phyloP scores from a whole-genome alignment of 2,888 invertebrate species.

The Mesochorus sp. region DNA sequence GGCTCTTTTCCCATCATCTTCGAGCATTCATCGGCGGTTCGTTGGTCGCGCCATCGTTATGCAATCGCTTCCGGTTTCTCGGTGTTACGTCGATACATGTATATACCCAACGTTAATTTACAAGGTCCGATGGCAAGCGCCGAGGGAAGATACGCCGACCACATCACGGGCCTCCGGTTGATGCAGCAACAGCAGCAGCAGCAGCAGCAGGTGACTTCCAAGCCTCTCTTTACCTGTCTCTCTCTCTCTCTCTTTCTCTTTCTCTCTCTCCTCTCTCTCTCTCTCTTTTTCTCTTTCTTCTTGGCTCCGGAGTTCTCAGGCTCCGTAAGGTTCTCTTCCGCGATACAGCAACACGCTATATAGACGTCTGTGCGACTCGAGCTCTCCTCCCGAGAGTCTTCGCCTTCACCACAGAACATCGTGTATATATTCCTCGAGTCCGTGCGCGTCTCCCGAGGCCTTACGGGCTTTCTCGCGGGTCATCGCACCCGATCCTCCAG shows the following conservation, averaged over 20 bases:
- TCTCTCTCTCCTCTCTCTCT: neutral
- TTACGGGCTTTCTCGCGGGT: constrained; percentile 51
- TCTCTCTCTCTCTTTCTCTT: constrained; percentile 22
- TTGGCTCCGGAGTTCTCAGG: constrained; percentile 20
- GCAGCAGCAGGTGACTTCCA: constrained; percentile 54
- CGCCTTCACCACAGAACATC: constrained; percentile 10
- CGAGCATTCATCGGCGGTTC: constrained; percentile 1
- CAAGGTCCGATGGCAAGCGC: constrained; percentile 19
- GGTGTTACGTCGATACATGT: constrained; percentile 7
- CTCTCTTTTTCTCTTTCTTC: constrained; percentile 2
- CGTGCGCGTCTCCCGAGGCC: constrained; percentile 29
- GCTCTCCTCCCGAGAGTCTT: constrained; percentile 33
- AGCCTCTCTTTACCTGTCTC: constrained; percentile 23
- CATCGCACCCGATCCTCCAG: constrained; percentile 61
- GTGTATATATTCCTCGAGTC: constrained; percentile 29
- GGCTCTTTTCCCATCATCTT: neutral
- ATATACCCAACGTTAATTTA: constrained; percentile 9
- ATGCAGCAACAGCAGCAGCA: constrained; percentile 29
- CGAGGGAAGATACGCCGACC: neutral
- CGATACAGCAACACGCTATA: constrained; percentile 28
- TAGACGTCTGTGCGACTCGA: neutral
- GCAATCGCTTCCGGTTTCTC: constrained; percentile 47
- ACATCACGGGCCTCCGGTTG: constrained; percentile 6
- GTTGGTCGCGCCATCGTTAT: constrained; percentile 55
- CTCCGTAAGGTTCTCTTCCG: constrained; percentile 31